Evolutionary conservation across 1,140 invertebrate genomes (phyloP).

Genomic region (Drosophila serrata): DNA sequence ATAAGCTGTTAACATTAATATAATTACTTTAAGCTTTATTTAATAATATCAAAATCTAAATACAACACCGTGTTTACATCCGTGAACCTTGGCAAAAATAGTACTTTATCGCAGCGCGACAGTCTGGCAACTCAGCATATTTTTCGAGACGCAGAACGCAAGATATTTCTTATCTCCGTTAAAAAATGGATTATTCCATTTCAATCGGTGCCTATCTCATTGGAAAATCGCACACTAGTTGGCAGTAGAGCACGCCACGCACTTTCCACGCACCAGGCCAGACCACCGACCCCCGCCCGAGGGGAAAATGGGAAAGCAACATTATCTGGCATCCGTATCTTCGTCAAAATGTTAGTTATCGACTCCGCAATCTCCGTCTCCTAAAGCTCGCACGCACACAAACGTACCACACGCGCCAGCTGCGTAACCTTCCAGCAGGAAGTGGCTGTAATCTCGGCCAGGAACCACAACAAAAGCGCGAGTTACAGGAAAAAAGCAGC

Average conservation of each 20-base stretch:
- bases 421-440: slow-evolving; percentile 37
- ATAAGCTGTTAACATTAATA: background rate
- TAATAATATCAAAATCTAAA: background rate
- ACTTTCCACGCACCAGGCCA: slow-evolving; percentile 26
- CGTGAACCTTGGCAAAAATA: slow-evolving; percentile 20
- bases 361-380: slow-evolving; percentile 81
- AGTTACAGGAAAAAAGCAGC: slow-evolving; percentile 21
- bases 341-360: slow-evolving; percentile 79
- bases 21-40: background rate
- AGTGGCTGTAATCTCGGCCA: slow-evolving; percentile 27
- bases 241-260: slow-evolving; percentile 28
- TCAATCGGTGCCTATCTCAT: slow-evolving; percentile 70
- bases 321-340: slow-evolving; percentile 80
- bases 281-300: slow-evolving; percentile 12
- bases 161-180: slow-evolving; percentile 70
- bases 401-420: slow-evolving; percentile 44
- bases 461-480: slow-evolving; percentile 40
- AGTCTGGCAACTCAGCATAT: slow-evolving; percentile 60
- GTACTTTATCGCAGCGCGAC: background rate
- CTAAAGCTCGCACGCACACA: slow-evolving; percentile 51
- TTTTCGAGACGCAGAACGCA: slow-evolving; percentile 80
- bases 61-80: slow-evolving; percentile 64
- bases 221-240: slow-evolving; percentile 58
- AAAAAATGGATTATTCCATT: slow-evolving; percentile 77
- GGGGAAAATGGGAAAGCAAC: slow-evolving; percentile 65